These are phyloP conservation scores for Phylloscopus trochiloides DNA, from an alignment of 2,113 vertebrate genomes.

Conservation along the genomic window DNA sequence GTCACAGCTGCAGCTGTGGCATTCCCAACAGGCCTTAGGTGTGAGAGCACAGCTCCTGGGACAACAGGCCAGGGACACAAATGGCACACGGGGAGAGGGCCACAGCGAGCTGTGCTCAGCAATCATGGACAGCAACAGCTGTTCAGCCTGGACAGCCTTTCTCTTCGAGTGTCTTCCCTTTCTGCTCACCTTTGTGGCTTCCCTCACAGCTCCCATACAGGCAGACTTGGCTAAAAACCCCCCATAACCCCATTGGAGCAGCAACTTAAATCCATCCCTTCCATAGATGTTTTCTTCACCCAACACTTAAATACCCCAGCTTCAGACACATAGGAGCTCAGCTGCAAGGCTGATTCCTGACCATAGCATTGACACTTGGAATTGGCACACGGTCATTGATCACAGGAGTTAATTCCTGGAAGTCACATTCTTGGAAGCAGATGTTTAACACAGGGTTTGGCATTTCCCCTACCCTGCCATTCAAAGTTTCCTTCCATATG, in stretches of 20 bases:
- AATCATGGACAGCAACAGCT: not conserved
- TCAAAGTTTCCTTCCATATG: not conserved
- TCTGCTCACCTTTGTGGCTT: not conserved
- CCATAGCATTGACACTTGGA: fast-evolving
- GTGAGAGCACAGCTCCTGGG: not conserved
- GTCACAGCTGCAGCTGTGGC: not conserved
- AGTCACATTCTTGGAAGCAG: not conserved
- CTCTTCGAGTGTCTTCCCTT: not conserved
- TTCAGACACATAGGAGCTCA: not conserved
- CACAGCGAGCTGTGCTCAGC: not conserved
- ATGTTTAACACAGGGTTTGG: not conserved
- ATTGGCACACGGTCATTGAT: not conserved
- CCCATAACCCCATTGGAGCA: not conserved
- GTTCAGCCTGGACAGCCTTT: not conserved
- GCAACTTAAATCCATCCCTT: not conserved
- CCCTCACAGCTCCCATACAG: not conserved
- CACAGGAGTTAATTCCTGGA: not conserved
- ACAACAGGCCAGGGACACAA: not conserved
- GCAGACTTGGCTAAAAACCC: not conserved
- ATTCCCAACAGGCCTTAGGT: not conserved
- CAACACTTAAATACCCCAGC: not conserved
- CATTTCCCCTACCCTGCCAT: not conserved
- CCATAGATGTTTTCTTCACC: not conserved
- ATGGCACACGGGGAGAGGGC: not conserved
- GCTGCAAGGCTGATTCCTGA: not conserved